Evolutionary conservation across 1,140 invertebrate species (phyloP).

Genomic region (Choristoneura fumiferana): DNA sequence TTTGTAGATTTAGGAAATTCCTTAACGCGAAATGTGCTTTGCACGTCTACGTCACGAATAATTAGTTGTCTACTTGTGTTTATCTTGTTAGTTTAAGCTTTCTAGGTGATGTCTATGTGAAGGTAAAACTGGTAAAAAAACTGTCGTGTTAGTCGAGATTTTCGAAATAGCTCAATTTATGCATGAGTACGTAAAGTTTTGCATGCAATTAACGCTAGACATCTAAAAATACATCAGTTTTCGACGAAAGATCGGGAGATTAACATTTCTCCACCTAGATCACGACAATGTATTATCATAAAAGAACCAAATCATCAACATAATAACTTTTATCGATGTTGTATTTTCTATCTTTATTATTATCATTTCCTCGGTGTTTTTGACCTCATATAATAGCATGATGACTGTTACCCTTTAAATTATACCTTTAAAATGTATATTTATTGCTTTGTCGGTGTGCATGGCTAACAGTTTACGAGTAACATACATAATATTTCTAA

Average conservation of each 20-base stretch:
- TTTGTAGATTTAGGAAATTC: not conserved
- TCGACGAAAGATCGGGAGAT: slow-evolving; percentile 10
- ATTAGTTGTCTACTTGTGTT: not conserved
- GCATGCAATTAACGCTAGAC: slow-evolving; percentile 37
- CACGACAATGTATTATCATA: slow-evolving; percentile 27
- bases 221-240: slow-evolving; percentile 18
- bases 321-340: slow-evolving; percentile 42
- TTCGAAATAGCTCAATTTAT: slow-evolving; percentile 34
- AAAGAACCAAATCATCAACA: slow-evolving; percentile 30
- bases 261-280: no score
- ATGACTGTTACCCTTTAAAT: slow-evolving; percentile 36
- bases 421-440: slow-evolving; percentile 20
- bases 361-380: slow-evolving; percentile 38
- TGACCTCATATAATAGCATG: slow-evolving; percentile 71
- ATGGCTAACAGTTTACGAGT: slow-evolving; percentile 62
- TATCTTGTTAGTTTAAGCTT: slow-evolving; percentile 21
- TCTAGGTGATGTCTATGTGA: slow-evolving; percentile 42
- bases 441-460: slow-evolving; percentile 62
- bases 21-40: slow-evolving; percentile 5
- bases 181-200: slow-evolving; percentile 41
- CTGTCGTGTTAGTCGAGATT: slow-evolving; percentile 41
- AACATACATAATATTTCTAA: slow-evolving; percentile 48
- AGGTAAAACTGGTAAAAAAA: slow-evolving; percentile 48
- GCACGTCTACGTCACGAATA: not conserved
- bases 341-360: slow-evolving; percentile 47